Conservation (phyloP, 2,888 invertebrate species). For the Imbricaverruca yamaguchii region DNA sequence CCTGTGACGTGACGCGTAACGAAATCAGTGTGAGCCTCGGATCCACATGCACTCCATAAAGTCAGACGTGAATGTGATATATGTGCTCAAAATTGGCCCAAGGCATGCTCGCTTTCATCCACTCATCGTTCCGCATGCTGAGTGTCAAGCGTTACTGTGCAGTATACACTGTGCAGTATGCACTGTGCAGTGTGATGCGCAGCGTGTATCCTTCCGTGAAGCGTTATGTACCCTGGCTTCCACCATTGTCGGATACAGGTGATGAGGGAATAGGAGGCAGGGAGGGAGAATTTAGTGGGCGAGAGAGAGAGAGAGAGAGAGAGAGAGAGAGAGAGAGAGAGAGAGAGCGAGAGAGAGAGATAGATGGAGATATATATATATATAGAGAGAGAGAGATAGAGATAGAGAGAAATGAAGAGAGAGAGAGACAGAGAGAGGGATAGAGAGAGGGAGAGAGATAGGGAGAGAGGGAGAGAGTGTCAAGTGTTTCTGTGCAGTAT, state of each 20-base stretch:
- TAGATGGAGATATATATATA: too few relatives aligned
- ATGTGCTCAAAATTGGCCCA: background rate
- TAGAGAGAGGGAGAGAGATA: conserved; percentile 20
- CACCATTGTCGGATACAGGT: background rate
- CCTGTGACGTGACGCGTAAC: background rate
- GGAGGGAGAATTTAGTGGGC: too few relatives aligned
- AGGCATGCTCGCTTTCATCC: background rate
- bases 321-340: too few relatives aligned
- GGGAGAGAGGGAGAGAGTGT: background rate
- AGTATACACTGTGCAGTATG: background rate
- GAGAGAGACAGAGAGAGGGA: conserved; percentile 31
- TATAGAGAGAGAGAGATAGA: too few relatives aligned
- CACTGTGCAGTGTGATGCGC: background rate
- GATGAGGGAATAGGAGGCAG: conserved; percentile 22
- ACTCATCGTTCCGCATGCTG: background rate
- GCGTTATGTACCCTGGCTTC: background rate
- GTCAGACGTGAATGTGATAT: background rate
- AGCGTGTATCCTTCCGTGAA: background rate
- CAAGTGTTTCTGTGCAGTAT: background rate
- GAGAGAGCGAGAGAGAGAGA: too few relatives aligned
- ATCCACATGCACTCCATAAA: background rate
- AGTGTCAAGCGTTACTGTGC: background rate
- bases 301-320: too few relatives aligned
- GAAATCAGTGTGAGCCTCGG: background rate
- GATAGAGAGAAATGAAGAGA: too few relatives aligned